These are phyloP conservation scores for Catostomus latipinnis DNA, from an alignment of 2,797 vertebrate species.

Conservation along the genomic window DNA sequence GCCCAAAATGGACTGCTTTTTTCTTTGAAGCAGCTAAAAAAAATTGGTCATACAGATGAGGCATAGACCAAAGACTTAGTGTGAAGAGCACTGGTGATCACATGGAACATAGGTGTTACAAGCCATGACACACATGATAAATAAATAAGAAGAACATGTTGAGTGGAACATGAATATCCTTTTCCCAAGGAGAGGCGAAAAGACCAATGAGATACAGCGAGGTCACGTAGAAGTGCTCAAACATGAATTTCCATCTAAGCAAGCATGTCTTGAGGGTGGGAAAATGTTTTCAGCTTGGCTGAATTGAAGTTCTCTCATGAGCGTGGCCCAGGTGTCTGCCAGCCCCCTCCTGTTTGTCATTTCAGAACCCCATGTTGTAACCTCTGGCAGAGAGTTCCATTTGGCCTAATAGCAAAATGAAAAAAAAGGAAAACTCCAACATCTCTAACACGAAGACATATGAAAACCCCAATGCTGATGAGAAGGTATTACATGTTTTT, in stretches of 20 bases:
- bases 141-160: constrained; percentile 17
- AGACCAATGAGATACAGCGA: constrained; percentile 38
- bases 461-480: constrained; percentile 38
- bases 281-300: constrained; percentile 2
- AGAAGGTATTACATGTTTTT: constrained; percentile 37
- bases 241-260: constrained; percentile 24
- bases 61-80: neutral
- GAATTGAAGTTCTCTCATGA: constrained; percentile 31
- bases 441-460: constrained; percentile 17
- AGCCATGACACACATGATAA: neutral
- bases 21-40: constrained; percentile 20
- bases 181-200: constrained; percentile 31
- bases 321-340: constrained; percentile 36
- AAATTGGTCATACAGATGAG: neutral
- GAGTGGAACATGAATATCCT: constrained; percentile 10
- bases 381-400: constrained; percentile 20
- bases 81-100: neutral
- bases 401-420: constrained; percentile 39
- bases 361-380: constrained; percentile 10
- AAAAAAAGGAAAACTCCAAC: constrained; percentile 27
- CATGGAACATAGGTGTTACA: neutral
- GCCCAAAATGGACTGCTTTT: constrained; percentile 9
- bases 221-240: neutral
- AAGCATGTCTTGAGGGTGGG: constrained; percentile 10
- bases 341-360: constrained; percentile 34